phyloP scores from a whole-genome alignment of 2,888 invertebrate genomes.

The Acrobasis suavella region DNA sequence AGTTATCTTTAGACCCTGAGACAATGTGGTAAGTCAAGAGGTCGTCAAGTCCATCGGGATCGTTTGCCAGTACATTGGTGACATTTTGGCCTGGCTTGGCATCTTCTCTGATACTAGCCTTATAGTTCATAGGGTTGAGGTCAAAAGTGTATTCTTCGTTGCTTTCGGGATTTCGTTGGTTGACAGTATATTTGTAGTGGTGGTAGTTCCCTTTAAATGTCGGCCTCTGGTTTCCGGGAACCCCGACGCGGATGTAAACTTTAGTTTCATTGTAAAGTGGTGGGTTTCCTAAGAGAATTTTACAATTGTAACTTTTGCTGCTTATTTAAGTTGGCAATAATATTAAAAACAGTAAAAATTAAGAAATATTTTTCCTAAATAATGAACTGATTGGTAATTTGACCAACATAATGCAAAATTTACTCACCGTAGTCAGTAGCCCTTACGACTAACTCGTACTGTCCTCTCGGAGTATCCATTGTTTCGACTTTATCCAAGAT shows the following conservation, averaged over 20 bases:
- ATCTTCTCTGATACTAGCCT: constrained; percentile 87
- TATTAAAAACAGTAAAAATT: too few species aligned
- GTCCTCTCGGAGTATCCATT: constrained; percentile 88
- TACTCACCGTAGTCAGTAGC: constrained; percentile 87
- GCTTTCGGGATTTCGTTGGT: constrained; percentile 55
- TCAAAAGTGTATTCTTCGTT: constrained; percentile 74
- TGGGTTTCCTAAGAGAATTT: constrained; percentile 74
- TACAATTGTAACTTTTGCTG: neutral
- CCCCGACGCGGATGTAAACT: constrained; percentile 88
- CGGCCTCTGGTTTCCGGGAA: constrained; percentile 90
- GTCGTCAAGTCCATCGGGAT: constrained; percentile 89
- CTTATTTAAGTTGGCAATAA: too few species aligned
- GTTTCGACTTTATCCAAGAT: constrained; percentile 85
- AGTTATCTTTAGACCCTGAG: constrained; percentile 89
- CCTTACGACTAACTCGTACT: constrained; percentile 85
- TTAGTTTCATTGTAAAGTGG: constrained; percentile 85
- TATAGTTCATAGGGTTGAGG: constrained; percentile 87
- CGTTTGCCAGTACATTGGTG: constrained; percentile 87
- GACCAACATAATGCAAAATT: neutral
- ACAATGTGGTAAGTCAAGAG: constrained; percentile 87
- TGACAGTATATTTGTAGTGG: constrained; percentile 72
- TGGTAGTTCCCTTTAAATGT: constrained; percentile 89
- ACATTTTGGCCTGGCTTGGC: constrained; percentile 86
- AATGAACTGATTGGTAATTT: too few species aligned
- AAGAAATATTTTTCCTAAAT: too few species aligned